phyloP scores from a whole-genome alignment of 2,797 vertebrate genomes.

The Petrocephalus sullivani region DNA sequence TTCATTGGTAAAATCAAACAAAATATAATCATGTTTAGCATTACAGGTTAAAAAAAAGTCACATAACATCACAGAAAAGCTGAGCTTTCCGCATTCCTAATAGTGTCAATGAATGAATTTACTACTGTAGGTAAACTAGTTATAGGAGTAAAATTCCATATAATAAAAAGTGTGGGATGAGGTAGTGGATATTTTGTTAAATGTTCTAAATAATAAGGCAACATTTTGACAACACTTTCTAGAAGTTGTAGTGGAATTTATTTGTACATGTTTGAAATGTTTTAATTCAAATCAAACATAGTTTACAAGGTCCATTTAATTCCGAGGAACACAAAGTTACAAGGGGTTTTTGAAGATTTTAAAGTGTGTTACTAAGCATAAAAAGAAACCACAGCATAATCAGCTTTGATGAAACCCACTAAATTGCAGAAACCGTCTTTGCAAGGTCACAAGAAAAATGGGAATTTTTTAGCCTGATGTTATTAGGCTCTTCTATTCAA shows the following conservation, averaged over 20 bases:
- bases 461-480: constrained; percentile 28
- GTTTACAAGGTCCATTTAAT: neutral
- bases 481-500: constrained; percentile 27
- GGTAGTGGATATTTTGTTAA: neutral
- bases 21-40: constrained; percentile 48
- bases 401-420: constrained; percentile 48
- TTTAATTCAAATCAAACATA: neutral
- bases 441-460: neutral
- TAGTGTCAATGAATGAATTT: neutral
- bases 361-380: constrained; percentile 29
- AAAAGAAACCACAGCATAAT: constrained; percentile 43
- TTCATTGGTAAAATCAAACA: constrained; percentile 15
- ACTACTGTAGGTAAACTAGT: neutral
- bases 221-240: neutral
- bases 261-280: neutral
- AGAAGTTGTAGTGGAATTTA: neutral
- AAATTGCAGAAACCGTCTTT: constrained; percentile 27
- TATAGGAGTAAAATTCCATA: neutral
- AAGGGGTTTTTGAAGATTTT: constrained; percentile 22
- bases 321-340: neutral
- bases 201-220: neutral
- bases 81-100: neutral
- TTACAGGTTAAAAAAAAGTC: constrained; percentile 22
- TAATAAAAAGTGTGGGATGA: neutral
- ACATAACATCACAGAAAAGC: neutral